phyloP scores from a whole-genome alignment of 1,140 invertebrate species.

The Caerostris extrusa region DNA sequence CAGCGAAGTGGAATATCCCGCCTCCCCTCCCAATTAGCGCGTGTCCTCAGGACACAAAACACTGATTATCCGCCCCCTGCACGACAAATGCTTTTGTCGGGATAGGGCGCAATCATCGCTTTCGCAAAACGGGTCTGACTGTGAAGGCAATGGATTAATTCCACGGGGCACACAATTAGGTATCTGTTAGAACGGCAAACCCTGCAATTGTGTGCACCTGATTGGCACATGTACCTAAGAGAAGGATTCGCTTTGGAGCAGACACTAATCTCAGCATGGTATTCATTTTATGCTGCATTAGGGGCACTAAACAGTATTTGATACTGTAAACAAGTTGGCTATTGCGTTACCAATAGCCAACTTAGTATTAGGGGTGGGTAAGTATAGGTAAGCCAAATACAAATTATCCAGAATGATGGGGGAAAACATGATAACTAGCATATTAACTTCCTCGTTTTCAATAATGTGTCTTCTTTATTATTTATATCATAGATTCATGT shows the following conservation, averaged over 20 bases:
- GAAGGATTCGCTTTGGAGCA: neutral
- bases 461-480: too few relatives aligned
- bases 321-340: neutral
- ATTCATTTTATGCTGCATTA: neutral
- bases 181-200: neutral
- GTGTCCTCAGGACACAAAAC: neutral
- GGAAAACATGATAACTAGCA: too few relatives aligned
- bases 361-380: too few relatives aligned
- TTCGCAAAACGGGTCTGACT: neutral
- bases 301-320: neutral
- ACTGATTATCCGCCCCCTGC: neutral
- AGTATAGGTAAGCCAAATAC: too few relatives aligned
- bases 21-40: neutral
- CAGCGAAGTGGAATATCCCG: too few relatives aligned
- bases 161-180: neutral
- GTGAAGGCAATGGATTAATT: constrained; percentile 3
- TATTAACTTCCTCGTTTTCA: too few relatives aligned
- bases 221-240: neutral
- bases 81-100: neutral
- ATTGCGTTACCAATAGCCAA: too few relatives aligned
- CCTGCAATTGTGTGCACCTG: neutral
- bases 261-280: neutral
- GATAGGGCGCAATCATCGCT: neutral
- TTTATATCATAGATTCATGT: too few relatives aligned
- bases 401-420: too few relatives aligned